Conservation (phyloP, 2,888 invertebrate genomes). For the Vesta saturnalis region DNA sequence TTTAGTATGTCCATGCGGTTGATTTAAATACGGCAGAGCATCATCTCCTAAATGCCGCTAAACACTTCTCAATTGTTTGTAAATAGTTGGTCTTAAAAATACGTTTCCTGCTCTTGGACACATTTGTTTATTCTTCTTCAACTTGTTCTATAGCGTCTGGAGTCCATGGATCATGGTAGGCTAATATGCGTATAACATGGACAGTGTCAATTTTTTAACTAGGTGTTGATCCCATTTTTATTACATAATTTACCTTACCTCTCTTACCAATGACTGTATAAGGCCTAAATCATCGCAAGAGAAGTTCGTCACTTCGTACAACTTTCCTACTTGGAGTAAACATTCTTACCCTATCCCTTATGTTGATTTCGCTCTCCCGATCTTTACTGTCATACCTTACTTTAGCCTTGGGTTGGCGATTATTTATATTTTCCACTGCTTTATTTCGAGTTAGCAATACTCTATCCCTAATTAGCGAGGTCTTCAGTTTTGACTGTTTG, state of each 20-base stretch:
- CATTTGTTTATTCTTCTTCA: no score
- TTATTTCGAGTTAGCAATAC: neutral
- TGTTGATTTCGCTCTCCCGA: neutral
- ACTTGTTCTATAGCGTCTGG: neutral
- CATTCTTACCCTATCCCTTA: neutral
- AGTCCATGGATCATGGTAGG: constrained; percentile 6
- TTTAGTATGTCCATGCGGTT: no score
- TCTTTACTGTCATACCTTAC: neutral
- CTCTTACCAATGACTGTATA: neutral
- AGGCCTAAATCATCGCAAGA: neutral
- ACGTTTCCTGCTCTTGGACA: no score
- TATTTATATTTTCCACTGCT: neutral
- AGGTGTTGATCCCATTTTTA: neutral
- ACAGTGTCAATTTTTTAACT: neutral
- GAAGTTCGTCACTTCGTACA: neutral
- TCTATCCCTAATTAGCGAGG: neutral
- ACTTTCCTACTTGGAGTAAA: constrained; percentile 1
- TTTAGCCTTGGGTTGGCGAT: neutral
- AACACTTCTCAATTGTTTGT: no score
- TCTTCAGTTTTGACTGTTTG: neutral
- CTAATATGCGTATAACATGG: neutral
- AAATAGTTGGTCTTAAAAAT: no score
- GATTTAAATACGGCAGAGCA: no score
- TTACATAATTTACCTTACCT: neutral
- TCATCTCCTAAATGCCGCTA: no score